Base-by-base conservation (phyloP, 2,113 vertebrate species). In the Saguinus midas region DNA sequence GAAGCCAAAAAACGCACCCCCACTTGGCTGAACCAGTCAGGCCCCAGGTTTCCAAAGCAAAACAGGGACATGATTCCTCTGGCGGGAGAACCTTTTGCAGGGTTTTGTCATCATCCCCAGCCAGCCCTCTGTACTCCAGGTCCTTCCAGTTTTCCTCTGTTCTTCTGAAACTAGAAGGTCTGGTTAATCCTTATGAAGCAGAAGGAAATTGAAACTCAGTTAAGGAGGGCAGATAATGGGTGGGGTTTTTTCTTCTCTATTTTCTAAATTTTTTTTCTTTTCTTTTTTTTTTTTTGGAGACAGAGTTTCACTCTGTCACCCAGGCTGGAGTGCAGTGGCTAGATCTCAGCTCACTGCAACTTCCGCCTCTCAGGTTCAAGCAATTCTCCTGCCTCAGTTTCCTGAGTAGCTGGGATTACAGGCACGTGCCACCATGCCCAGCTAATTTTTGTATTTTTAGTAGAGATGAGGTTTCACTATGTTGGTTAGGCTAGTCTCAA, bases 1-100 rank as follows among this genome's bases (percentile, higher is more conserved):
- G 61, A 96, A 97, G 97, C 98, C 97, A 98, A 98, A 64, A 97
- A 52, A 86, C 55, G 92, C 61, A 75, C 89, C 93, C 61, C 48
- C 32, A 82, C 78, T 95, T 92, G 97, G 88, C 94, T 57, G 85
- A 97, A 96, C 27, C 92, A 91, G 92, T 45, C 48, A 12, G n/a
- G 87, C 48, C 81, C 68, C 3, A 8, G 35, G 27, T 97, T 97
- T 96, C 73, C 52, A 96, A 89, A 96, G 57, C 90, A 80, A 48
- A 96, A 55, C 57, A 55, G 23, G 87, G 83, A 87, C 14, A 16
- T 0, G 32, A n/a, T 66, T 97, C 9, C 21, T 70, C 58, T 32
- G 0, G 3, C 48, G 81, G 61, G 73, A 96, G 64, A 82, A 17
- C 45, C 40, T 86, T 73, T 43, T 0, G 0, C 6, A 1, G n/a